A percentile compares a stretch with the other conserved stretches of the same genome.
These are phyloP conservation scores for Carposina sasakii DNA, from an alignment of 1,140 invertebrate species.

Conservation along the genomic window DNA sequence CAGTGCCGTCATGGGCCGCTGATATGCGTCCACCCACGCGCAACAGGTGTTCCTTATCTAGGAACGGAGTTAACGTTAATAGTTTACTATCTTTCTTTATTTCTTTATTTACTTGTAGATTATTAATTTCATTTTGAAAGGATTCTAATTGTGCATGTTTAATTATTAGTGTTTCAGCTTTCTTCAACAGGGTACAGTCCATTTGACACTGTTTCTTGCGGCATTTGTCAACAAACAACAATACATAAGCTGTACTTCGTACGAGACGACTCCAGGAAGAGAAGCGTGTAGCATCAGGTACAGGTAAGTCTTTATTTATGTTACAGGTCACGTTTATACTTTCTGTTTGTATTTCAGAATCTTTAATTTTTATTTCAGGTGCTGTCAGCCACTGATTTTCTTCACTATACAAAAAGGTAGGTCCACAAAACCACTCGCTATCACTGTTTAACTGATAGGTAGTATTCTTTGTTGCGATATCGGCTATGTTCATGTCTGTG, in stretches of 20 bases:
- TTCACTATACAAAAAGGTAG: neutral
- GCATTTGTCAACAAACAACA: conserved; percentile 20
- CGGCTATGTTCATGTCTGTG: neutral
- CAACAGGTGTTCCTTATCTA: conserved; percentile 12
- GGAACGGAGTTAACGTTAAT: conserved; percentile 13
- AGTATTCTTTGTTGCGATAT: neutral
- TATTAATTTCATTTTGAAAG: conserved; percentile 11
- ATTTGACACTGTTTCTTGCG: neutral
- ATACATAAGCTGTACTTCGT: conserved; percentile 12
- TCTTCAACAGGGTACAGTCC: conserved; percentile 8
- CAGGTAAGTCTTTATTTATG: conserved; percentile 7
- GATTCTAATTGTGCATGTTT: conserved; percentile 15
- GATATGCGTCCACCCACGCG: conserved; percentile 25
- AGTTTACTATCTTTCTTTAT: conserved; percentile 14
- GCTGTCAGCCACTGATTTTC: neutral
- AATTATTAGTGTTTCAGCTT: conserved; percentile 15
- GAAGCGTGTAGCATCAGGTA: conserved; percentile 14
- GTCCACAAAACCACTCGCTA: neutral
- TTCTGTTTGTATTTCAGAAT: no score
- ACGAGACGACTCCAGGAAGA: conserved; percentile 16
- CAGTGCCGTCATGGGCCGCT: conserved; percentile 13
- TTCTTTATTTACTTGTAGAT: conserved; percentile 10
- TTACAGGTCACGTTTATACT: no score
- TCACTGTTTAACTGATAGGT: neutral
- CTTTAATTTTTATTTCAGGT: no score